These are phyloP conservation scores for Sapayoa aenigma DNA, from an alignment of 2,113 vertebrate species.

Conservation along the genomic window DNA sequence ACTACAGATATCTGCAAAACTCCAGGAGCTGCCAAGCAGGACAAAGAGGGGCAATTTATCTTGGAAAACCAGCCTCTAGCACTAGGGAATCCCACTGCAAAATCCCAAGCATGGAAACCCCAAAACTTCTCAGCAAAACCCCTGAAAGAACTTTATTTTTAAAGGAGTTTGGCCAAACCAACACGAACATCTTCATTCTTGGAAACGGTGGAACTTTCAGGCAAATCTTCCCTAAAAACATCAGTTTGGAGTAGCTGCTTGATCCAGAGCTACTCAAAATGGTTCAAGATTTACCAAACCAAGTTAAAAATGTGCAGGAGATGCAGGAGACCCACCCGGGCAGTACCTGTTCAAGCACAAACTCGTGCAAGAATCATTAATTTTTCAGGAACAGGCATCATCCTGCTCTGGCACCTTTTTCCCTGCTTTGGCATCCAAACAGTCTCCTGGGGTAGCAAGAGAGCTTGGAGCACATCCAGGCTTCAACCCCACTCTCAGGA, in stretches of 20 bases:
- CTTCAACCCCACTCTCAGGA: neutral
- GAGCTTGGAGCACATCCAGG: neutral
- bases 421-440: neutral
- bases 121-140: neutral
- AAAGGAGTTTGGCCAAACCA: neutral
- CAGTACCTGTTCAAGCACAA: neutral
- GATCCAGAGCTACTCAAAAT: neutral
- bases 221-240: neutral
- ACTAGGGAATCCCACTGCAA: neutral
- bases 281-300: neutral
- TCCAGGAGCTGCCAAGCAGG: neutral
- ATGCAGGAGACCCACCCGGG: neutral
- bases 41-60: slow-evolving; percentile 1
- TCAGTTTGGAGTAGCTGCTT: neutral
- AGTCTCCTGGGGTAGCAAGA: neutral
- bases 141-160: neutral
- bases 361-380: neutral
- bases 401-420: neutral
- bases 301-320: neutral
- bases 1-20: neutral
- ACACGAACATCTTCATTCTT: neutral
- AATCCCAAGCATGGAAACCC: neutral
- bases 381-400: neutral
- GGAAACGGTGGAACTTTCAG: neutral
- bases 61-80: neutral